These are phyloP conservation scores for Myrmecobius fasciatus DNA, from an alignment of 2,113 vertebrate species.

Conservation along the genomic window DNA sequence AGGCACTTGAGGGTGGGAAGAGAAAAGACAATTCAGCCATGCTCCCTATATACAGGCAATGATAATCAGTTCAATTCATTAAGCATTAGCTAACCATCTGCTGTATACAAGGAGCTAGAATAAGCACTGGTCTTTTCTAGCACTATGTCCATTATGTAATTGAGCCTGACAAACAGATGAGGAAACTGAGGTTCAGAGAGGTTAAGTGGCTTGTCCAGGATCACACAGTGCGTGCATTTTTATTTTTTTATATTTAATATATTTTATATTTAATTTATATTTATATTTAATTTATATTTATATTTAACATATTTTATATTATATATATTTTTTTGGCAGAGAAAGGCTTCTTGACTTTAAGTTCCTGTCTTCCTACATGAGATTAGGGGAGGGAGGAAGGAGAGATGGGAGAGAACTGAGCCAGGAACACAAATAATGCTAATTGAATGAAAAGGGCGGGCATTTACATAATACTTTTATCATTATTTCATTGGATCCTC, in stretches of 20 bases:
- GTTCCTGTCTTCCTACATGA: neutral
- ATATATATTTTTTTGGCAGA: too few species aligned
- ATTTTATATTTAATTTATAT: too few species aligned
- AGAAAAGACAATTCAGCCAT: neutral
- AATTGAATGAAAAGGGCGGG: neutral
- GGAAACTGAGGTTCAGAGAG: neutral
- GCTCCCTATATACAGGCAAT: neutral
- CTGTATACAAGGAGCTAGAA: neutral
- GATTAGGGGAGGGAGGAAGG: neutral
- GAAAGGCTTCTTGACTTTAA: too few species aligned
- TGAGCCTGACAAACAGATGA: neutral
- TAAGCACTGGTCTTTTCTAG: neutral
- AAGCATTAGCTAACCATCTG: neutral
- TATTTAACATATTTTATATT: too few species aligned
- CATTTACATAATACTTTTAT: neutral
- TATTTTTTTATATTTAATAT: too few species aligned
- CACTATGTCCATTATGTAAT: neutral
- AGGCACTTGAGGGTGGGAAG: neutral
- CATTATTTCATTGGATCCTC: neutral
- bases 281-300: too few species aligned
- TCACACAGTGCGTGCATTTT: too few species aligned
- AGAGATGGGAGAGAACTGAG: neutral
- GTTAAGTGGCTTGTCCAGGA: neutral
- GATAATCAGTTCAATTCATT: neutral
- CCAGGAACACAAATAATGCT: neutral